Evolutionary conservation across 1,140 invertebrate genomes (phyloP).

Genomic region (Dreissena rostriformis): DNA sequence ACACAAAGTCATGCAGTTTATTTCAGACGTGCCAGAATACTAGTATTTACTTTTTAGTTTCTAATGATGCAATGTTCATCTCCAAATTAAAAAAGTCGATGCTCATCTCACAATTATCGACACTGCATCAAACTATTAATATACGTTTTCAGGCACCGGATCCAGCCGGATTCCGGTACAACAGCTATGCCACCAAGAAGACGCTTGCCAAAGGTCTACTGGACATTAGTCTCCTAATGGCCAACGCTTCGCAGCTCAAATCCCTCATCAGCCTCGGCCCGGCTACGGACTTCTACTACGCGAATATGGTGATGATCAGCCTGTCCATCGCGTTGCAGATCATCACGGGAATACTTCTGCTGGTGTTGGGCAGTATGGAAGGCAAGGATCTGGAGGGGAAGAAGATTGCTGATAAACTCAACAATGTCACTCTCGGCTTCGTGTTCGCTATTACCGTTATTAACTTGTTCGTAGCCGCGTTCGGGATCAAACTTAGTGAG

Average conservation of each 20-base stretch:
- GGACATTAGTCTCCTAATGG: constrained; percentile 61
- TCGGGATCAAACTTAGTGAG: constrained; percentile 38
- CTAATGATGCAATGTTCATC: no score
- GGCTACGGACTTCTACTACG: constrained; percentile 33
- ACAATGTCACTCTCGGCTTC: constrained; percentile 43
- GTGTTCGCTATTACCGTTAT: constrained; percentile 38
- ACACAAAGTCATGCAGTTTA: no score
- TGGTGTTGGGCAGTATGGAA: constrained; percentile 46
- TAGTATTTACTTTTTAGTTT: no score
- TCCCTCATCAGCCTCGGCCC: constrained; percentile 36
- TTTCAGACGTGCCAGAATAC: no score
- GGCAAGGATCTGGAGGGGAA: constrained; percentile 12
- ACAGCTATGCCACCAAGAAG: constrained; percentile 49
- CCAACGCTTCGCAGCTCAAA: constrained; percentile 65
- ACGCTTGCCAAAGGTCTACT: constrained; percentile 62
- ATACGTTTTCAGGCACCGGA: constrained; percentile 1
- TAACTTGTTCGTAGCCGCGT: constrained; percentile 54
- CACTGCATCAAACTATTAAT: no score
- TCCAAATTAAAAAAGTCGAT: no score
- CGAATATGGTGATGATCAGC: constrained; percentile 42
- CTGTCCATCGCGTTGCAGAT: constrained; percentile 44
- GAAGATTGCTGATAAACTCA: constrained; percentile 31
- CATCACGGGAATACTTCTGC: constrained; percentile 40
- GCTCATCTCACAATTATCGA: no score
- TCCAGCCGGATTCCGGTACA: constrained; percentile 9